Evolutionary conservation across 2,113 vertebrate species (phyloP).

Genomic region (Podarcis cretensis): DNA sequence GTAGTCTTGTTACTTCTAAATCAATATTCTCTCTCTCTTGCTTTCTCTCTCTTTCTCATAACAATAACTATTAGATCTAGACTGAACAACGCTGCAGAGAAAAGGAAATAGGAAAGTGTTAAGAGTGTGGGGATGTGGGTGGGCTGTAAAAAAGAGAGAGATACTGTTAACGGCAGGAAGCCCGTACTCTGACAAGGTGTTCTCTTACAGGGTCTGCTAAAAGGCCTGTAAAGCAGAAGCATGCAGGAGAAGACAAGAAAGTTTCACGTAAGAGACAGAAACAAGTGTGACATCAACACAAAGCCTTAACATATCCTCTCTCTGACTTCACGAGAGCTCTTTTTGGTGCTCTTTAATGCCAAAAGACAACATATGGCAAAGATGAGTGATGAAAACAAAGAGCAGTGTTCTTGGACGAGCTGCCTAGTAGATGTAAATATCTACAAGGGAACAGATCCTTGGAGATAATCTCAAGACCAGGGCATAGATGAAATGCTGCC

Average conservation of each 20-base stretch:
- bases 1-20: constrained; percentile 63
- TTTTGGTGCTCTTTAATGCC: not conserved
- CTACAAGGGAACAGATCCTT: constrained; percentile 27
- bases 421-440: constrained; percentile 18
- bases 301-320: not conserved
- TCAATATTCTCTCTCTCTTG: not conserved
- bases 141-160: constrained; percentile 4
- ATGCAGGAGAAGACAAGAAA: constrained; percentile 19
- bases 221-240: constrained; percentile 20
- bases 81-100: not conserved
- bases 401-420: constrained; percentile 18
- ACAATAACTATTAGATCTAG: constrained; percentile 31
- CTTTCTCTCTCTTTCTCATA: constrained; percentile 8
- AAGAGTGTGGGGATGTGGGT: not conserved
- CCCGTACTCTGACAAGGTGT: constrained; percentile 32
- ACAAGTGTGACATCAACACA: accelerated
- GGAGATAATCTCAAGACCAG: constrained; percentile 53
- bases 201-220: constrained; percentile 11
- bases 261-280: constrained; percentile 7
- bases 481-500: not conserved
- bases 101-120: constrained; percentile 20
- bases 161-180: constrained; percentile 41
- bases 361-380: constrained; percentile 19
- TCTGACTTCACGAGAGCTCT: constrained; percentile 24
- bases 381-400: not conserved